A percentile compares a stretch with the other conserved stretches of the same genome.
Conservation (phyloP, 2,888 invertebrate species). For the Caenorhabditis zanzibari region DNA sequence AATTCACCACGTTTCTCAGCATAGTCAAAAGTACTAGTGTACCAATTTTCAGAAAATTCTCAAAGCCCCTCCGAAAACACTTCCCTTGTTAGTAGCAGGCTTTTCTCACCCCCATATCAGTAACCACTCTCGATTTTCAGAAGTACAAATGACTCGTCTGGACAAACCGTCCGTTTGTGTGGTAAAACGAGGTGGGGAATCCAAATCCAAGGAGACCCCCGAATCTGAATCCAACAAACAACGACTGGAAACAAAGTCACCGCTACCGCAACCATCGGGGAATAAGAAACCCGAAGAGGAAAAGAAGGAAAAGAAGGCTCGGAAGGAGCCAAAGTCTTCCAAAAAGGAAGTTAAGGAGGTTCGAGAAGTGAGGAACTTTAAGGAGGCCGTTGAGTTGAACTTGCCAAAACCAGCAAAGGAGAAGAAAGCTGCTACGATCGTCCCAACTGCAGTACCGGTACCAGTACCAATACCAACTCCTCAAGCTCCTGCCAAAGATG, state of each 20-base stretch:
- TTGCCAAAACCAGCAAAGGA: background rate
- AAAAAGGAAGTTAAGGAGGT: constrained; percentile 23
- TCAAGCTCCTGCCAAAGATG: background rate
- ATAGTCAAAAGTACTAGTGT: no score
- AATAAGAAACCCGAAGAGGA: constrained; percentile 17
- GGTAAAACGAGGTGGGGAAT: constrained; percentile 60
- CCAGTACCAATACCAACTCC: no score
- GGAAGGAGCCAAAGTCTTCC: constrained; percentile 25
- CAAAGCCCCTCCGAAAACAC: no score
- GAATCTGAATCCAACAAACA: constrained; percentile 20
- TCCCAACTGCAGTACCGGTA: background rate
- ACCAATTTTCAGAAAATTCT: no score
- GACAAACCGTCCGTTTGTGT: constrained; percentile 69
- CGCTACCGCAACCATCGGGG: background rate
- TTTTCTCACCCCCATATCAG: no score
- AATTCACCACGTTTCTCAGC: no score
- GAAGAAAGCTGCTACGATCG: constrained; percentile 13
- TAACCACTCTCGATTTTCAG: constrained; percentile 56
- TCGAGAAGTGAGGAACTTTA: background rate
- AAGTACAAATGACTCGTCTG: constrained; percentile 74
- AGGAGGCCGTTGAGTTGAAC: background rate
- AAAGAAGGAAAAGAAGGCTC: constrained; percentile 44
- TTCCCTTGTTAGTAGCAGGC: no score
- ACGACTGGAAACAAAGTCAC: constrained; percentile 12
- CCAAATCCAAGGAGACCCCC: constrained; percentile 33